These are phyloP conservation scores for Philaethria dido DNA, from an alignment of 2,888 invertebrate genomes.

Conservation along the genomic window DNA sequence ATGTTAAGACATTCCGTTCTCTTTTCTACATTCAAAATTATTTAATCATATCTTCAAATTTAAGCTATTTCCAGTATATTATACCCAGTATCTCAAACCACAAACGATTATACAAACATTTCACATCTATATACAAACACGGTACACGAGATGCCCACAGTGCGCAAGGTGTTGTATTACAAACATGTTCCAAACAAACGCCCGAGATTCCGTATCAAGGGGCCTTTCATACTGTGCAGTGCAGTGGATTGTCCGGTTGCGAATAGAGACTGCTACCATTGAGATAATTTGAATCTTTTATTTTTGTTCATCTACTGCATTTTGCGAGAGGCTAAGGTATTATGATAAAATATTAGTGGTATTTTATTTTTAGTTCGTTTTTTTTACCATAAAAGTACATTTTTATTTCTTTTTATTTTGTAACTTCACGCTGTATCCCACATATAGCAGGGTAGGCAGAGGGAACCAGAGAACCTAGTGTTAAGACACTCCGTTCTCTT, in stretches of 20 bases:
- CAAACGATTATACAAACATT: not conserved
- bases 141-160: not conserved
- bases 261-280: constrained; percentile 3
- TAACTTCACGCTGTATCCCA: no score
- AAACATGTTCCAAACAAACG: constrained; percentile 19
- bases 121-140: not conserved
- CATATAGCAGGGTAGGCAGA: no score
- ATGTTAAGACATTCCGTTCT: no score
- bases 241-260: constrained; percentile 5
- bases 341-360: no score
- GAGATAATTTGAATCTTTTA: not conserved
- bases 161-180: constrained; percentile 22
- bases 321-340: not conserved
- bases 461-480: no score
- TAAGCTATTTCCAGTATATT: no score
- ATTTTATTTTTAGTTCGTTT: no score
- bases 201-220: not conserved
- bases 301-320: not conserved
- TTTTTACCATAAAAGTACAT: not conserved
- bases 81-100: no score
- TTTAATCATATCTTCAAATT: no score
- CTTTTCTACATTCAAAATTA: no score
- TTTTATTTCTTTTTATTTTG: no score
- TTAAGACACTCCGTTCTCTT: no score
- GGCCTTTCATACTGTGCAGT: constrained; percentile 5